Evolutionary conservation across 1,140 invertebrate species (phyloP), one percentile per base, ranked within the genome.

Genomic region (Cheumatopsyche charites): DNA sequence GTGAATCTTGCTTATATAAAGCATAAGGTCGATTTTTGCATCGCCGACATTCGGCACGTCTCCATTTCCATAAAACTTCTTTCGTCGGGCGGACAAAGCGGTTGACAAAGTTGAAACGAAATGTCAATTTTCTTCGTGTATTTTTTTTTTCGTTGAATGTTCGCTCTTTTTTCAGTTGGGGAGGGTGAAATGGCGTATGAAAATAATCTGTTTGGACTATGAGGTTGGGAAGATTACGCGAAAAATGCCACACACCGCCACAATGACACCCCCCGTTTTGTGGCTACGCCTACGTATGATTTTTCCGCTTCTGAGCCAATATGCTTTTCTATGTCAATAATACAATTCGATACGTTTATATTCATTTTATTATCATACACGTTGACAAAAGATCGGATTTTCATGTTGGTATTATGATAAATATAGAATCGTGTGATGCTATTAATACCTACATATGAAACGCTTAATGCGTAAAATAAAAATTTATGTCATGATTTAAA

Each of bases 21-120:
- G 36, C 26, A 19, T 25, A 66, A 29, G 5, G 36, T 17, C 19
- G 68, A 25, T 36, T 47, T 62, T 71, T 7, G 42, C 6, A 55
- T 9, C 29, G 3, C 1, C 1, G 36, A 36, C 15, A n/a, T n/a
- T n/a, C n/a, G 26, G 25, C 63, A 17, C 65, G 69, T 66, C 36
- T 66, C 52, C 69, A 70, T 73, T 67, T 66, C 67, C 67, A 61
- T 66, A 73, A 73, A 71, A 66, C 45, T 72, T 72, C 63, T 67
- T 72, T 72, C 52, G 69, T 67, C 62, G 29, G 13, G 43, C 73
- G 70, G 73, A 74, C 73, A 74, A 74, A 74, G 69, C 68, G 65
- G 73, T 74, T 74, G 73, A 74, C 73, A 74, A 74, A 74, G 68
- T 74, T 74, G 73, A 74, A 67, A 68, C 73, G 73, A 74, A 74